Percentiles rank a stretch among this genome's conserved stretches.
Evolutionary conservation across 2,113 vertebrate species (phyloP).

Genomic region (Pogona vitticeps): DNA sequence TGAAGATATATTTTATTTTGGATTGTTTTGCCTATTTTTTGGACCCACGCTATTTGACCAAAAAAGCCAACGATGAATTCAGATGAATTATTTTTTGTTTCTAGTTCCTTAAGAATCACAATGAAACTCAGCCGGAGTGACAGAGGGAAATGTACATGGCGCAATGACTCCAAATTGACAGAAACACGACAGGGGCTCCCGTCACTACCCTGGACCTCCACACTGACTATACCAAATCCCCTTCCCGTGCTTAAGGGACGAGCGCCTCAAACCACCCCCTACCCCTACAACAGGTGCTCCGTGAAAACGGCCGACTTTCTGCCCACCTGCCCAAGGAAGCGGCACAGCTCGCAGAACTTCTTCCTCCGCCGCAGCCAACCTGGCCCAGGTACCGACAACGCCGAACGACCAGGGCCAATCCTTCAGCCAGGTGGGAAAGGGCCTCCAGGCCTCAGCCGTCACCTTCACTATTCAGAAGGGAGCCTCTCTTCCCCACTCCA

Average conservation of each 20-base stretch:
- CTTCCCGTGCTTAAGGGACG: background rate
- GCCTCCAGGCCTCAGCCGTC: slow-evolving; percentile 20
- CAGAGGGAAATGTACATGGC: background rate
- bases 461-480: background rate
- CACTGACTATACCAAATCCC: background rate
- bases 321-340: slow-evolving; percentile 60
- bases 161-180: slow-evolving; percentile 38
- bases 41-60: background rate
- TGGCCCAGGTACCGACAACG: background rate
- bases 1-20: slow-evolving; percentile 55
- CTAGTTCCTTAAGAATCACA: slow-evolving; percentile 3
- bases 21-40: slow-evolving; percentile 6
- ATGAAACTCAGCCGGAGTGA: background rate
- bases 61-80: background rate
- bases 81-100: background rate
- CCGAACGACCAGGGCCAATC: background rate
- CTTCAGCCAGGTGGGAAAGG: background rate
- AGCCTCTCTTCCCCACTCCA: background rate
- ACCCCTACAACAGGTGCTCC: slow-evolving; percentile 66
- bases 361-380: slow-evolving; percentile 26
- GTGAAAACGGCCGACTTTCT: slow-evolving; percentile 43
- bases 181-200: slow-evolving; percentile 46
- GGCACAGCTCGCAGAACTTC: slow-evolving; percentile 52
- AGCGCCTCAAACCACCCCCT: slow-evolving; percentile 27
- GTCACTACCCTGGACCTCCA: slow-evolving; percentile 29